phyloP scores from a whole-genome alignment of 2,113 vertebrate species.

The Chelonoidis abingdonii region DNA sequence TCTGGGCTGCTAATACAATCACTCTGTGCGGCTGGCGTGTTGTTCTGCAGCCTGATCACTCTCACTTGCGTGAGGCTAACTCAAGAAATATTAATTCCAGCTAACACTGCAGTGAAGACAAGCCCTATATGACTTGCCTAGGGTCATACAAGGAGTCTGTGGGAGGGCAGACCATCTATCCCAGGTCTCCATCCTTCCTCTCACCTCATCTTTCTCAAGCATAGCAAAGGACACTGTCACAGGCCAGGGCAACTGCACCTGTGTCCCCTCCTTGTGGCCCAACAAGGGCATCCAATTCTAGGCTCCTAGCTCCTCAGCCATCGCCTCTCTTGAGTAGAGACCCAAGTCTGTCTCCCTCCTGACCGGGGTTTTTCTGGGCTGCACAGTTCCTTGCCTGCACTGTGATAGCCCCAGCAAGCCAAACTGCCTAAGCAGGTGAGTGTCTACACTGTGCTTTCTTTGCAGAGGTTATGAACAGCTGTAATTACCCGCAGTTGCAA shows the following conservation, averaged over 20 bases:
- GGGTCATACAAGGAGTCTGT: neutral
- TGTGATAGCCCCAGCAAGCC: neutral
- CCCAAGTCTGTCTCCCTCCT: neutral
- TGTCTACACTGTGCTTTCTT: neutral
- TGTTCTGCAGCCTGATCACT: neutral
- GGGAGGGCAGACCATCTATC: neutral
- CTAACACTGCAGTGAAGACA: neutral
- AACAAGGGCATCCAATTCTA: neutral
- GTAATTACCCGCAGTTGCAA: neutral
- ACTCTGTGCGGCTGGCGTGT: neutral
- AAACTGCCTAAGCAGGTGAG: neutral
- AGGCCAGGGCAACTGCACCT: too few species aligned
- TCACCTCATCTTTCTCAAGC: neutral
- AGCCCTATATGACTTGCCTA: neutral
- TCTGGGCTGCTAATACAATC: neutral
- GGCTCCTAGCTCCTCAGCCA: neutral
- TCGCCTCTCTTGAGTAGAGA: neutral
- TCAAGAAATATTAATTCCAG: neutral
- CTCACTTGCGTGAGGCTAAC: neutral
- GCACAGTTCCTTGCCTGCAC: neutral
- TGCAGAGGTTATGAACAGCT: neutral
- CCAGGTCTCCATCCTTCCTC: neutral
- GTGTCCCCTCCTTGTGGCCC: too few species aligned
- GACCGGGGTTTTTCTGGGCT: neutral
- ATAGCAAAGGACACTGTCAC: neutral